A percentile compares a stretch with the other conserved stretches of the same genome.
Evolutionary conservation across 2,113 vertebrate genomes (phyloP).

Genomic region (Halcyon senegalensis): DNA sequence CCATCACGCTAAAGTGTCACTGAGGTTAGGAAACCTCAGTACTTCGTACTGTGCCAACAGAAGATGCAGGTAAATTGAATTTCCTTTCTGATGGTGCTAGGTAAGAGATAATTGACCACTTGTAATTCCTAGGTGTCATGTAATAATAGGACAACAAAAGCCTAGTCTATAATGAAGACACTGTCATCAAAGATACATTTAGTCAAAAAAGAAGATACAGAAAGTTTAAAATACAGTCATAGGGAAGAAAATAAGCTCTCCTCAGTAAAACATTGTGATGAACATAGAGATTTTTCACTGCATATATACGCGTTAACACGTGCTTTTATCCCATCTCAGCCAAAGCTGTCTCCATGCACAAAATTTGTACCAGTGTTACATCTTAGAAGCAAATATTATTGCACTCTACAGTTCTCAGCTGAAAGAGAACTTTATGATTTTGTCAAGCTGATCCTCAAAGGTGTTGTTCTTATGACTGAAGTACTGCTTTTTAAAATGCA

Average conservation of each 20-base stretch:
- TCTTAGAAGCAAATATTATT: neutral
- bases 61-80: slow-evolving; percentile 23
- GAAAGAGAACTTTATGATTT: neutral
- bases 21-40: neutral
- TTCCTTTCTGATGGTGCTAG: neutral
- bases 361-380: neutral
- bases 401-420: neutral
- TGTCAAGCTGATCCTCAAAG: neutral
- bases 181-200: neutral
- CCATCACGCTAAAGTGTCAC: neutral
- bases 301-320: neutral
- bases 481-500: neutral
- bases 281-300: neutral
- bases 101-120: slow-evolving; percentile 24
- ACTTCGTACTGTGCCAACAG: neutral
- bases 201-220: neutral
- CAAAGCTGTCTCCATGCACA: neutral
- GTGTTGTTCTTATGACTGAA: neutral
- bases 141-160: neutral
- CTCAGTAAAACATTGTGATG: neutral
- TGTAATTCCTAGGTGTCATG: neutral
- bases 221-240: neutral
- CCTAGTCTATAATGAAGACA: neutral
- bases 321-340: neutral
- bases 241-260: neutral